phyloP scores from a whole-genome alignment of 2,113 vertebrate genomes.

The Albula glossodonta region DNA sequence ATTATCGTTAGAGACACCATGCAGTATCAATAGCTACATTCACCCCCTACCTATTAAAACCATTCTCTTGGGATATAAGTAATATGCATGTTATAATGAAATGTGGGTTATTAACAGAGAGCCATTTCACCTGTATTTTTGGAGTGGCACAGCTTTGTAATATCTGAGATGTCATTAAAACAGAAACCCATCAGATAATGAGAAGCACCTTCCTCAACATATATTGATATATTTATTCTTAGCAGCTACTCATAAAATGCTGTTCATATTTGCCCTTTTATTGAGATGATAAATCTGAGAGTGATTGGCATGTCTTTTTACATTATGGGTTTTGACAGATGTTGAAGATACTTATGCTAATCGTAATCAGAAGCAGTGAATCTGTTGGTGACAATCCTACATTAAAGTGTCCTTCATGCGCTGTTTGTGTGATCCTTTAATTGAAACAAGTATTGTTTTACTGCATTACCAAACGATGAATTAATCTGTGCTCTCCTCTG shows the following conservation, averaged over 20 bases:
- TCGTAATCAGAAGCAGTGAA: slow-evolving; percentile 22
- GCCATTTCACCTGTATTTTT: slow-evolving; percentile 78
- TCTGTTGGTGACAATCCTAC: neutral
- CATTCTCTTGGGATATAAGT: slow-evolving; percentile 75
- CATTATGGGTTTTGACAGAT: slow-evolving; percentile 29
- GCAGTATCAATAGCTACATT: slow-evolving; percentile 64
- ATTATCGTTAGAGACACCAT: slow-evolving; percentile 50
- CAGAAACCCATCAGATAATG: slow-evolving; percentile 73
- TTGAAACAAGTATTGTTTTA: neutral
- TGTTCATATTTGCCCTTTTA: slow-evolving; percentile 22
- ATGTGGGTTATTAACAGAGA: slow-evolving; percentile 78
- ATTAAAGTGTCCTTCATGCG: slow-evolving; percentile 13
- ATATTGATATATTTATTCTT: slow-evolving; percentile 28
- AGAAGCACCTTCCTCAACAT: slow-evolving; percentile 43
- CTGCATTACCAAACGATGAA: neutral
- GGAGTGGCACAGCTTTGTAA: slow-evolving; percentile 75
- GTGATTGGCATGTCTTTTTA: slow-evolving; percentile 31
- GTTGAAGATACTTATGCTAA: slow-evolving; percentile 27
- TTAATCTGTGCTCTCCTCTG: slow-evolving; percentile 2
- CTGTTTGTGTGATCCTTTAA: neutral
- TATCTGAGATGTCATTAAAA: slow-evolving; percentile 72
- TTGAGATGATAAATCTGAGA: slow-evolving; percentile 11
- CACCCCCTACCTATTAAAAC: slow-evolving; percentile 73
- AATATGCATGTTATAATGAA: slow-evolving; percentile 85
- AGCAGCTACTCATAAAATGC: slow-evolving; percentile 18